Evolutionary conservation across 2,888 invertebrate genomes (phyloP).

Genomic region (Ypsolopha scabrella): DNA sequence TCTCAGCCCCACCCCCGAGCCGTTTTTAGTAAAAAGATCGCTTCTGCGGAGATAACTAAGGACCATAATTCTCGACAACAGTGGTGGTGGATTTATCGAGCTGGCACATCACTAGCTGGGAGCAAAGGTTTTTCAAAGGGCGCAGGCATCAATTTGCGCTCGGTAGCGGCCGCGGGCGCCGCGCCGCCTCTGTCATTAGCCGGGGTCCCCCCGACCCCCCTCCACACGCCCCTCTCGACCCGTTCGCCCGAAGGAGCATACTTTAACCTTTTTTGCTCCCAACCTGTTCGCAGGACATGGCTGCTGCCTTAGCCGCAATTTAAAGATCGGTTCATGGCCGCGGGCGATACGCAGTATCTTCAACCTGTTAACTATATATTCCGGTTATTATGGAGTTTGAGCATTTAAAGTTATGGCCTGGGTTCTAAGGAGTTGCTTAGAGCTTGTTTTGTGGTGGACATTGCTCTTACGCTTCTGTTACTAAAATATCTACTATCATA

Average conservation of each 20-base stretch:
- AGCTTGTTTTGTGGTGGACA: not conserved
- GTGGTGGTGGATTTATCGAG: constrained; percentile 35
- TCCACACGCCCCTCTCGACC: constrained; percentile 13
- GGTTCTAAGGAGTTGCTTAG: constrained; percentile 11
- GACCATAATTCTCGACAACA: constrained; percentile 21
- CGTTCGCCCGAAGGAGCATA: constrained; percentile 29
- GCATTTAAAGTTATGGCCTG: constrained; percentile 34
- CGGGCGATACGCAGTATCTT: constrained; percentile 57
- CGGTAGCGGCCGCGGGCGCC: constrained; percentile 67
- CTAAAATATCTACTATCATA: no score
- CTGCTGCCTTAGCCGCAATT: constrained; percentile 44
- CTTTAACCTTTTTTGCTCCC: constrained; percentile 69
- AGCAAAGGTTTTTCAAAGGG: constrained; percentile 63
- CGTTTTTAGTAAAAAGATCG: no score
- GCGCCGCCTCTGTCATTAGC: constrained; percentile 67
- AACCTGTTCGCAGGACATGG: constrained; percentile 61
- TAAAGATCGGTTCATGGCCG: constrained; percentile 64
- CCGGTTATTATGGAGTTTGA: not conserved
- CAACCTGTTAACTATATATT: constrained; percentile 34
- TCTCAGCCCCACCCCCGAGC: constrained; percentile 10
- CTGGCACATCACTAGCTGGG: constrained; percentile 62
- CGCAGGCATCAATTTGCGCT: constrained; percentile 68
- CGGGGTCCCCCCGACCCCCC: constrained; percentile 19
- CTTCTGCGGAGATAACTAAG: constrained; percentile 22
- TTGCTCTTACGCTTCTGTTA: no score